phyloP scores from a whole-genome alignment of 2,888 invertebrate genomes.

The Chesias legatella region DNA sequence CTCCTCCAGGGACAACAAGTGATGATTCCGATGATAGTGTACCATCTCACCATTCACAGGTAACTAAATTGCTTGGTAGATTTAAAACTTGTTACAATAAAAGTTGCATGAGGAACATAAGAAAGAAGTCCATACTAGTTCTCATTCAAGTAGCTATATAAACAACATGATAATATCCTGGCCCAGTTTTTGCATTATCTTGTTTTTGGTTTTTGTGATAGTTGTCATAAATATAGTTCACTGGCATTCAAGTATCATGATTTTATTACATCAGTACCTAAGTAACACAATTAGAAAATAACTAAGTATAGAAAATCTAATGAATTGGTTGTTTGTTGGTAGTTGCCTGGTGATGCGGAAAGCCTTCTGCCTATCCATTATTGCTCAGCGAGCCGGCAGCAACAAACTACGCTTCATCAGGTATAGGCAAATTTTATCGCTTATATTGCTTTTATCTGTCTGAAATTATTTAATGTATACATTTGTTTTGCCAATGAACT shows the following conservation, averaged over 20 bases:
- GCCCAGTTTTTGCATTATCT: slow-evolving; percentile 8
- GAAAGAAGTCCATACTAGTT: too few species aligned
- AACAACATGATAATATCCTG: background rate
- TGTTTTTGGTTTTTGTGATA: slow-evolving; percentile 17
- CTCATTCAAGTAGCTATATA: too few species aligned
- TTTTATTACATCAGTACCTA: slow-evolving; percentile 17
- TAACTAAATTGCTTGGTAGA: slow-evolving; percentile 28
- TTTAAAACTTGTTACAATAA: background rate
- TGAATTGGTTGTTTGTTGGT: slow-evolving; percentile 81
- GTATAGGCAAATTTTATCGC: slow-evolving; percentile 77
- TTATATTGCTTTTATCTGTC: slow-evolving; percentile 37
- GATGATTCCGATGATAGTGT: slow-evolving; percentile 93
- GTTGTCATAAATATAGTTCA: slow-evolving; percentile 63
- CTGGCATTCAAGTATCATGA: slow-evolving; percentile 62
- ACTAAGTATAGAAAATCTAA: slow-evolving; percentile 60
- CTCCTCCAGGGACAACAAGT: slow-evolving; percentile 87
- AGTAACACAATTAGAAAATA: slow-evolving; percentile 25
- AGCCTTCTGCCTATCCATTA: slow-evolving; percentile 82
- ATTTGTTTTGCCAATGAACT: slow-evolving; percentile 72
- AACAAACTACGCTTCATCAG: slow-evolving; percentile 81
- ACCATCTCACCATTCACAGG: slow-evolving; percentile 82
- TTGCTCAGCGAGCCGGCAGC: slow-evolving; percentile 82
- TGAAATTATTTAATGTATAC: slow-evolving; percentile 22
- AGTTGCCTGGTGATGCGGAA: slow-evolving; percentile 82
- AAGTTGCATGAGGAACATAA: too few species aligned